Evolutionary conservation across 2,888 invertebrate genomes (phyloP).

Genomic region (Himalopsyche kuldschensis): DNA sequence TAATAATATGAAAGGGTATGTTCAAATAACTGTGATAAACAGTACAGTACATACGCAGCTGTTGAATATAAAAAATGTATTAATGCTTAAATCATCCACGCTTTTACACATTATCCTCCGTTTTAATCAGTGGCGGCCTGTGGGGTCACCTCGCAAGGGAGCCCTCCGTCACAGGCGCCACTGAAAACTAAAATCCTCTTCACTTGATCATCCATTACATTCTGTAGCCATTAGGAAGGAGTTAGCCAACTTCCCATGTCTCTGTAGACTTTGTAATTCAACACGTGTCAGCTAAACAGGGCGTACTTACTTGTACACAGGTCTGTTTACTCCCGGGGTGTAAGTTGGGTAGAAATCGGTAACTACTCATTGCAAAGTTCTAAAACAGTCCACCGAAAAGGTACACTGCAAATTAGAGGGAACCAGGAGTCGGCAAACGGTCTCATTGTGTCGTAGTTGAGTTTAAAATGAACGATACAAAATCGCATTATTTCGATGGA

Average conservation of each 20-base stretch:
- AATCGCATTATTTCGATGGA: too few species aligned
- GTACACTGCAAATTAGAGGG: too few species aligned
- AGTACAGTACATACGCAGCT: too few species aligned
- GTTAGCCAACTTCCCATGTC: not conserved
- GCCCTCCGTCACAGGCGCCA: not conserved
- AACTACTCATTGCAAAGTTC: not conserved
- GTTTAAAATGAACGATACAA: too few species aligned
- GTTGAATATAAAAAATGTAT: too few species aligned
- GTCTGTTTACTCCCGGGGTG: not conserved
- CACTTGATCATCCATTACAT: not conserved
- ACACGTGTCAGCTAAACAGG: not conserved
- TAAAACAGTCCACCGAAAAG: too few species aligned
- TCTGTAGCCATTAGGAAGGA: not conserved
- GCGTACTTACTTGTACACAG: not conserved
- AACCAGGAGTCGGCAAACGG: too few species aligned
- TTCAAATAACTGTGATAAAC: too few species aligned
- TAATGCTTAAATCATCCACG: not conserved
- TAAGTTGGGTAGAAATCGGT: not conserved
- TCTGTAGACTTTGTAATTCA: not conserved
- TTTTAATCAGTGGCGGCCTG: not conserved
- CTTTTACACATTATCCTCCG: not conserved
- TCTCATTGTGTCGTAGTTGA: too few species aligned
- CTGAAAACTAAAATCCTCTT: not conserved
- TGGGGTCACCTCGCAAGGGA: not conserved
- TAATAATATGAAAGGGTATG: too few species aligned